These are phyloP conservation scores for Rosalia funebris DNA, from an alignment of 2,888 invertebrate species.

Conservation along the genomic window DNA sequence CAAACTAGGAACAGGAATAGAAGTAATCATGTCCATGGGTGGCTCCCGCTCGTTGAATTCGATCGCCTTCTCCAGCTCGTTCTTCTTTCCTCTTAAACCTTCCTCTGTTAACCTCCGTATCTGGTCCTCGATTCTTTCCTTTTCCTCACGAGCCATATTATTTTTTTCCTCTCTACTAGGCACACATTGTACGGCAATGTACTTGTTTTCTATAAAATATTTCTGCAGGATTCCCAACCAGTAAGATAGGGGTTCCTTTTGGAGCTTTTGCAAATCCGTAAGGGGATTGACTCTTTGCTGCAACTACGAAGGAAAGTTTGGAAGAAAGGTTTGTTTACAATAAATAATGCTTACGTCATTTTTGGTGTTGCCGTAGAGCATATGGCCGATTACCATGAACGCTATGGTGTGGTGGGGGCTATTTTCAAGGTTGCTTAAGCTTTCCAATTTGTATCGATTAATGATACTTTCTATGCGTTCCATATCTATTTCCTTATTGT, in stretches of 20 bases:
- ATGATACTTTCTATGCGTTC: slow-evolving; percentile 78
- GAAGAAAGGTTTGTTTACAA: slow-evolving; percentile 31
- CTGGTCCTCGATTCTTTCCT: slow-evolving; percentile 75
- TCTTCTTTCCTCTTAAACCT: slow-evolving; percentile 73
- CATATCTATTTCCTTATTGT: slow-evolving; percentile 74
- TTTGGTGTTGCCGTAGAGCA: slow-evolving; percentile 80
- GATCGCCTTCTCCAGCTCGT: slow-evolving; percentile 74
- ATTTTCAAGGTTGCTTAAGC: slow-evolving; percentile 77
- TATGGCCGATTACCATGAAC: slow-evolving; percentile 82
- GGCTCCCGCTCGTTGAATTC: slow-evolving; percentile 81
- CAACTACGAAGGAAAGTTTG: slow-evolving; percentile 68
- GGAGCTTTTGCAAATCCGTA: slow-evolving; percentile 69
- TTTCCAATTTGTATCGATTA: slow-evolving; percentile 75
- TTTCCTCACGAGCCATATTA: slow-evolving; percentile 78
- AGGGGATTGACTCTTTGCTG: slow-evolving; percentile 76
- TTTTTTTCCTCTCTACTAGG: slow-evolving; percentile 74
- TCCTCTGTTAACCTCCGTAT: slow-evolving; percentile 71
- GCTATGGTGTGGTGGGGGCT: slow-evolving; percentile 82
- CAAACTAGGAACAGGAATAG: slow-evolving; percentile 80
- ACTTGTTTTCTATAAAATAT: slow-evolving; percentile 73
- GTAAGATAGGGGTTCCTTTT: slow-evolving; percentile 71
- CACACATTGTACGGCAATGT: slow-evolving; percentile 72
- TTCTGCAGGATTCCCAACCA: slow-evolving; percentile 78
- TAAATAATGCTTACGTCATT: slow-evolving; percentile 71
- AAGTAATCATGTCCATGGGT: slow-evolving; percentile 75